Conservation (phyloP, 2,797 vertebrate species). For the Siniperca scherzeri region DNA sequence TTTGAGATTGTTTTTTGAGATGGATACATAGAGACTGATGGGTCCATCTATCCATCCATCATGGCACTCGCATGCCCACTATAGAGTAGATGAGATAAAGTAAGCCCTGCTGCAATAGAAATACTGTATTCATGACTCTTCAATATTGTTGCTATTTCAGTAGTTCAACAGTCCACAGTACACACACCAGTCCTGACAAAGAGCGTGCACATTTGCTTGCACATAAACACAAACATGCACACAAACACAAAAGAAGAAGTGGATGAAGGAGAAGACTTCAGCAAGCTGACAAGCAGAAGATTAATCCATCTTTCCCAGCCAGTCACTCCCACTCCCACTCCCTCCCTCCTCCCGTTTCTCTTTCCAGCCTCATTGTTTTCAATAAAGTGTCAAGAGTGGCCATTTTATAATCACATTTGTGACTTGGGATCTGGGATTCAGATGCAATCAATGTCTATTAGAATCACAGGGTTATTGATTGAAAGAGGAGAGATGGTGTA, state of each 20-base stretch:
- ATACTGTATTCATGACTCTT: neutral
- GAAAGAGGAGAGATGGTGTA: slow-evolving; percentile 85
- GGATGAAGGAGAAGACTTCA: slow-evolving; percentile 68
- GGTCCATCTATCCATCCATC: slow-evolving; percentile 6
- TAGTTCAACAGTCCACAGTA: slow-evolving; percentile 31
- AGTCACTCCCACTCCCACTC: slow-evolving; percentile 71
- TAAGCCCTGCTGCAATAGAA: slow-evolving; percentile 8
- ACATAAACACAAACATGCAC: slow-evolving; percentile 23
- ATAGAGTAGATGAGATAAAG: neutral
- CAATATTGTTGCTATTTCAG: slow-evolving; percentile 19
- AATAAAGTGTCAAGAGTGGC: slow-evolving; percentile 87
- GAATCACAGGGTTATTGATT: slow-evolving; percentile 87
- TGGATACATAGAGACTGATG: neutral
- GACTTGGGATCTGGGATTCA: slow-evolving; percentile 86
- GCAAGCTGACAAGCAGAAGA: slow-evolving; percentile 76
- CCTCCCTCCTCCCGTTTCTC: slow-evolving; percentile 68
- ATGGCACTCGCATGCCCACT: neutral
- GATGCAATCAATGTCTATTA: slow-evolving; percentile 90
- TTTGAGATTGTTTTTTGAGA: slow-evolving; percentile 4
- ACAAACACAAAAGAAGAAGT: slow-evolving; percentile 47
- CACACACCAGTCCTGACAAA: slow-evolving; percentile 22
- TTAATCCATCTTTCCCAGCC: slow-evolving; percentile 77
- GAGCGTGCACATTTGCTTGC: slow-evolving; percentile 13
- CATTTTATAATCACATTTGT: slow-evolving; percentile 89
- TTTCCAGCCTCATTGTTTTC: slow-evolving; percentile 87